A percentile compares a stretch with the other conserved stretches of the same genome.
These are phyloP conservation scores for Cydia splendana DNA, from an alignment of 1,140 invertebrate genomes.

Conservation along the genomic window DNA sequence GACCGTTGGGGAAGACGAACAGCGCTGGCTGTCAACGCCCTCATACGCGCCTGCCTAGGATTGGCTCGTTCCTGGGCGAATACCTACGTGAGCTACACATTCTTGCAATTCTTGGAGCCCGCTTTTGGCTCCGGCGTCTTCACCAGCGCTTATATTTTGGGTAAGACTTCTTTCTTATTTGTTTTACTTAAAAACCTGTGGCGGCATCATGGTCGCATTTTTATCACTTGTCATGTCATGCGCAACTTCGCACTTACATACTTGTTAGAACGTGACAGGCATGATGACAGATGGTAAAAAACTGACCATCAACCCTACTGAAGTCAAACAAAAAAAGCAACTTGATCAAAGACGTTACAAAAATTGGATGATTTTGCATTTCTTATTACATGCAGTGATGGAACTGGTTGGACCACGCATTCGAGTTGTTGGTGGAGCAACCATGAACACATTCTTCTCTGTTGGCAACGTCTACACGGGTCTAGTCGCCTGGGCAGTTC, in stretches of 20 bases:
- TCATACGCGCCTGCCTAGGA: constrained; percentile 81
- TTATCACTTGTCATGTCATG: no score
- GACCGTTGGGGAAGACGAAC: constrained; percentile 83
- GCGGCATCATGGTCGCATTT: no score
- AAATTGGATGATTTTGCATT: background rate
- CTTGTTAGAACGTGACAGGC: no score
- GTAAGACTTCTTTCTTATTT: constrained; percentile 48
- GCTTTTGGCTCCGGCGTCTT: constrained; percentile 76
- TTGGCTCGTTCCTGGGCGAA: constrained; percentile 82
- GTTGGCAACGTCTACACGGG: constrained; percentile 83
- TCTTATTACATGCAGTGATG: constrained; percentile 79
- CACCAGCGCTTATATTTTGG: constrained; percentile 65
- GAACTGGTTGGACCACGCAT: constrained; percentile 87
- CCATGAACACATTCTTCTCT: constrained; percentile 85
- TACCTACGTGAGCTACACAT: constrained; percentile 82
- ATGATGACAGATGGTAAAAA: no score
- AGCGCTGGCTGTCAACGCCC: constrained; percentile 81
- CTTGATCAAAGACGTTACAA: background rate
- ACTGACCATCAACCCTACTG: no score
- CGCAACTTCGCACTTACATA: no score
- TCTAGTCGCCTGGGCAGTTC: constrained; percentile 50
- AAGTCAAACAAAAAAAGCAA: background rate
- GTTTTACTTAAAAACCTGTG: constrained; percentile 36
- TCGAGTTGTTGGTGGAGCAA: constrained; percentile 85
- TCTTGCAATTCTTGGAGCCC: constrained; percentile 84